phyloP scores from a whole-genome alignment of 2,888 invertebrate species.

The Chaitophorus viminalis region DNA sequence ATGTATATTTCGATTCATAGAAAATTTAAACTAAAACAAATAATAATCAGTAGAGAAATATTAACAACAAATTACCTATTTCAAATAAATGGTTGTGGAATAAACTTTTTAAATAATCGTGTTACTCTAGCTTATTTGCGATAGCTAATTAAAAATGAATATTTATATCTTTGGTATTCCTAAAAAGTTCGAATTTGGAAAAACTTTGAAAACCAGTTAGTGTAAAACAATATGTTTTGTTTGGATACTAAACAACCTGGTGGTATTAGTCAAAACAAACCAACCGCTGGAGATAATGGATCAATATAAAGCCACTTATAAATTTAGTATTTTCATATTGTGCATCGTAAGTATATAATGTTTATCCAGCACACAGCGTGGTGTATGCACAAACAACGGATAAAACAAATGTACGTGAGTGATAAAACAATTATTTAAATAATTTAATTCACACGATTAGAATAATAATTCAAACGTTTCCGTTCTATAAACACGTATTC shows the following conservation, averaged over 20 bases:
- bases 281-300: background rate
- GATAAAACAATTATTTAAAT: background rate
- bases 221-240: background rate
- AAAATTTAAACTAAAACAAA: no score
- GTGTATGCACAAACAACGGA: no score
- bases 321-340: background rate
- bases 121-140: no score
- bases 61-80: no score
- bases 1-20: no score
- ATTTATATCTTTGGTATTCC: background rate
- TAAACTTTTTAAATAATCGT: background rate
- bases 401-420: no score
- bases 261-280: background rate
- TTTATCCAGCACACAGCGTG: background rate
- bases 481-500: background rate
- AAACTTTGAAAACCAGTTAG: background rate
- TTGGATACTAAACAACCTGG: background rate
- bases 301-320: background rate
- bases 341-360: background rate
- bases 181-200: background rate
- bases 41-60: no score
- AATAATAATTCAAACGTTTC: background rate
- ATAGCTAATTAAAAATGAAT: background rate
- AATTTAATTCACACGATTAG: background rate
- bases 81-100: no score